phyloP scores from a whole-genome alignment of 1,140 invertebrate species.

The Neodiprion pinetum region DNA sequence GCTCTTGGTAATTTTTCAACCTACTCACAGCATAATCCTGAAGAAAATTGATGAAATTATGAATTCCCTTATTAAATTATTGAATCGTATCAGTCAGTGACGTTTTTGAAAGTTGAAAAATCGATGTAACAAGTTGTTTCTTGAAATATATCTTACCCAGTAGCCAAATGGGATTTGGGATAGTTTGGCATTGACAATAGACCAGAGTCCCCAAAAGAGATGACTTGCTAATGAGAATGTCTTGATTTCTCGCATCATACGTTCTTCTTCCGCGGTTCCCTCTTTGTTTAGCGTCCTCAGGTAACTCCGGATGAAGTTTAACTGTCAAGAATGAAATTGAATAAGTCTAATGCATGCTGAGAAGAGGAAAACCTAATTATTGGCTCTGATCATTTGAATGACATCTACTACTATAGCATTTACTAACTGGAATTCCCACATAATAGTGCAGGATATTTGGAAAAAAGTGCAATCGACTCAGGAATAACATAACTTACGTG shows the following conservation, averaged over 20 bases:
- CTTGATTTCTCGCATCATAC: constrained; percentile 78
- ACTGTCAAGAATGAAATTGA: constrained; percentile 54
- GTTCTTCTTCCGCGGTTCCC: constrained; percentile 60
- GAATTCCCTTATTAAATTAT: neutral
- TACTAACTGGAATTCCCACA: constrained; percentile 4
- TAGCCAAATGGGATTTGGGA: constrained; percentile 95
- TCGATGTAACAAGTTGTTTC: neutral
- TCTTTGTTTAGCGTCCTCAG: constrained; percentile 60
- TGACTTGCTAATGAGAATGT: constrained; percentile 88
- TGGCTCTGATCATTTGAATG: neutral
- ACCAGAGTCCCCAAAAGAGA: constrained; percentile 93
- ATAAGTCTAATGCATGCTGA: constrained; percentile 26
- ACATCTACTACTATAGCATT: constrained; percentile 12
- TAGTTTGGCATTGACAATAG: constrained; percentile 84
- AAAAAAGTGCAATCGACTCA: neutral
- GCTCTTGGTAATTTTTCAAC: constrained; percentile 63
- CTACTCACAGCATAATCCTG: constrained; percentile 67
- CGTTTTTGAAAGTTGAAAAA: neutral
- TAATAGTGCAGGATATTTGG: neutral
- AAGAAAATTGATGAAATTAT: constrained; percentile 30
- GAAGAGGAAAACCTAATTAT: constrained; percentile 15
- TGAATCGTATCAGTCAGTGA: neutral
- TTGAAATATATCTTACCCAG: constrained; percentile 72
- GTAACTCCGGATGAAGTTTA: constrained; percentile 68
- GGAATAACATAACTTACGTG: neutral